phyloP scores from a whole-genome alignment of 1,140 invertebrate species.

The Caenorhabditis elegans region WBcel235 BX284603.4:1809001-1809500 shows the following conservation, averaged over 20 bases:
- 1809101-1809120: background rate
- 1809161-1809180: constrained; percentile 77
- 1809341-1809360: constrained; percentile 89
- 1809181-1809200: constrained; percentile 78
- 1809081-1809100: background rate
- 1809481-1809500: no score
- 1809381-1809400: constrained; percentile 87
- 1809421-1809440: no score
- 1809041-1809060: no score
- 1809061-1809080: constrained; percentile 69
- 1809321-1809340: constrained; percentile 82
- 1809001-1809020: no score
- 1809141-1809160: background rate
- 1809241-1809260: constrained; percentile 81
- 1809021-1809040: no score
- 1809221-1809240: constrained; percentile 89
- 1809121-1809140: background rate
- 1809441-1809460: no score
- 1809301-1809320: constrained; percentile 91
- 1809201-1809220: constrained; percentile 72
- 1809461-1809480: no score
- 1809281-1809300: constrained; percentile 75
- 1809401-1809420: background rate
- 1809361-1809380: constrained; percentile 86
- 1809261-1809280: constrained; percentile 68